Percentiles rank a stretch among this genome's conserved stretches.
phyloP scores from a whole-genome alignment of 2,888 invertebrate species.

The Drosophila lacicola region DNA sequence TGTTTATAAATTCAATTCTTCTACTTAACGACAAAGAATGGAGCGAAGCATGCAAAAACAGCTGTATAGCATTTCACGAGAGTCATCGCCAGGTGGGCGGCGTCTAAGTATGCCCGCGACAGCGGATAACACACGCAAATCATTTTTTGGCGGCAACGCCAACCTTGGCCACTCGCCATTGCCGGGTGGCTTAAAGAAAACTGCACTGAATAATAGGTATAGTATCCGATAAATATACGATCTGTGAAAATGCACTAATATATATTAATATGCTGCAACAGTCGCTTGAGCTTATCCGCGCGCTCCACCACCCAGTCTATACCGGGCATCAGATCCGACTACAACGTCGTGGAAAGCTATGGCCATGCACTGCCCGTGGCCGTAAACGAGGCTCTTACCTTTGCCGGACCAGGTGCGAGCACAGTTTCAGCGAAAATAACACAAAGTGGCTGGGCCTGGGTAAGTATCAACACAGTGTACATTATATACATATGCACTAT shows the following conservation, averaged over 20 bases:
- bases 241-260: background rate
- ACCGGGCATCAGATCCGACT: slow-evolving; percentile 91
- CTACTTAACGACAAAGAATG: slow-evolving; percentile 25
- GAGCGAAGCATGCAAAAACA: slow-evolving; percentile 73
- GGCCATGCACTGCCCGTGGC: slow-evolving; percentile 93
- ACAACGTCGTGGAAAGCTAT: slow-evolving; percentile 91
- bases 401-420: slow-evolving; percentile 87
- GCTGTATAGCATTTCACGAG: slow-evolving; percentile 68
- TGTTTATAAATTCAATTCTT: slow-evolving; percentile 37
- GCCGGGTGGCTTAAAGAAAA: slow-evolving; percentile 68
- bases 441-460: slow-evolving; percentile 87
- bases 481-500: background rate
- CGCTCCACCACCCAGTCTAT: slow-evolving; percentile 89
- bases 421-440: slow-evolving; percentile 86
- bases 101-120: slow-evolving; percentile 65
- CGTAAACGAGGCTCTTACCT: slow-evolving; percentile 94
- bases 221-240: background rate
- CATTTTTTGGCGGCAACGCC: slow-evolving; percentile 69
- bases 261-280: slow-evolving; percentile 52
- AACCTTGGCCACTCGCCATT: slow-evolving; percentile 26
- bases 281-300: slow-evolving; percentile 87
- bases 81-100: slow-evolving; percentile 71
- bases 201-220: slow-evolving; percentile 67
- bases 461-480: slow-evolving; percentile 50
- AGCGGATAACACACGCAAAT: slow-evolving; percentile 71